Evolutionary conservation across 2,888 invertebrate species (phyloP).

Genomic region (Cactoblastis cactorum): DNA sequence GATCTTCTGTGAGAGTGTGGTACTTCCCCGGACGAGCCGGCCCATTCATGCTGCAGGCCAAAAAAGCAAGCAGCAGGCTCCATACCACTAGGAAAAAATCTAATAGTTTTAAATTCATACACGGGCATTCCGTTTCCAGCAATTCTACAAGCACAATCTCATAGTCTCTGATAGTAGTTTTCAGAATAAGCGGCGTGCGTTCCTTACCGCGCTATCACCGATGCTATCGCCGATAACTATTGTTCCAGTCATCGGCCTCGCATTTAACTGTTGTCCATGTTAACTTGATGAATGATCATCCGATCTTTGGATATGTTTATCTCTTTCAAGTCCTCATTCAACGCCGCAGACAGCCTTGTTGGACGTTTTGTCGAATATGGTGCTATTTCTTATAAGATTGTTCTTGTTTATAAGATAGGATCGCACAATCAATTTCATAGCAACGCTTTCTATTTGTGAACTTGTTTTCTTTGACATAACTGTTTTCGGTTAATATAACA

Average conservation of each 20-base stretch:
- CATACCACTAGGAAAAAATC: no score
- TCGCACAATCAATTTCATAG: no score
- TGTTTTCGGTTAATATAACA: no score
- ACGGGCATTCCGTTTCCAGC: slow-evolving; percentile 17
- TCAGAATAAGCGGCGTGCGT: not conserved
- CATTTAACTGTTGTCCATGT: slow-evolving; percentile 49
- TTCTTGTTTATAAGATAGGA: no score
- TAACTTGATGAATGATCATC: slow-evolving; percentile 46
- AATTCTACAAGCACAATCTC: slow-evolving; percentile 19
- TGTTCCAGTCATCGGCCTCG: slow-evolving; percentile 53
- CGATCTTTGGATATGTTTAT: slow-evolving; percentile 44
- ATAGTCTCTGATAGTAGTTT: not conserved
- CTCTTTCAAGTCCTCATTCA: slow-evolving; percentile 34
- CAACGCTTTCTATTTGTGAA: no score
- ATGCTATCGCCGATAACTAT: slow-evolving; percentile 56
- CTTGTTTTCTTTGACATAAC: no score
- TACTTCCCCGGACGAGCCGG: no score
- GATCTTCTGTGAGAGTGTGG: no score
- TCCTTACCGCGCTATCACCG: slow-evolving; percentile 36
- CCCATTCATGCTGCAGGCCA: no score
- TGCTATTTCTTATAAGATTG: not conserved
- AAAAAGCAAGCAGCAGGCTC: no score
- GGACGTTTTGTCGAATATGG: slow-evolving; percentile 15
- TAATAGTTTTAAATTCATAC: no score
- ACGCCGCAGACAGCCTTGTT: slow-evolving; percentile 22